Percentiles rank a stretch among this genome's conserved stretches.
Conservation (phyloP, 2,888 invertebrate species). For the Brachyopa scutellaris region DNA sequence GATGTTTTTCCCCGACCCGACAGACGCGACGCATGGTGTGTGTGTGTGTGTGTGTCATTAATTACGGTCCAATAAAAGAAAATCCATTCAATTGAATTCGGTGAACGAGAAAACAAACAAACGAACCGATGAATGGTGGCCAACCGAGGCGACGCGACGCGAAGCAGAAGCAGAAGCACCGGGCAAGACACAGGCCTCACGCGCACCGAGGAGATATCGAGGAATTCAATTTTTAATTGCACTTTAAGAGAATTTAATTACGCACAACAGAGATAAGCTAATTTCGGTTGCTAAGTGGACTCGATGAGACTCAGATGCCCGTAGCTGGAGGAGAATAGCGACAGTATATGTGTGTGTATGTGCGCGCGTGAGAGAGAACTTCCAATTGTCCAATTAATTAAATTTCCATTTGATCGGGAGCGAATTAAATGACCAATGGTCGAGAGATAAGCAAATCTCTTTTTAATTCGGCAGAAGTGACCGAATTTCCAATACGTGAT, state of each 20-base stretch:
- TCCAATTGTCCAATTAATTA: slow-evolving; percentile 60
- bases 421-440: slow-evolving; percentile 53
- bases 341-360: neutral
- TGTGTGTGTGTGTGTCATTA: slow-evolving; percentile 45
- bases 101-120: slow-evolving; percentile 62
- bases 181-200: no score
- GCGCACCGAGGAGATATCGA: slow-evolving; percentile 44
- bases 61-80: slow-evolving; percentile 59
- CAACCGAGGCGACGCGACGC: neutral
- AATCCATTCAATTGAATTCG: slow-evolving; percentile 55
- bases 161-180: neutral
- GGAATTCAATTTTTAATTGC: slow-evolving; percentile 68
- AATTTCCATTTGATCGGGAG: slow-evolving; percentile 49
- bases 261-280: slow-evolving; percentile 70
- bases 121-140: slow-evolving; percentile 2
- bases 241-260: slow-evolving; percentile 71
- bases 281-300: slow-evolving; percentile 69
- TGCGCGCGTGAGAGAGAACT: neutral
- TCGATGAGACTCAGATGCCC: slow-evolving; percentile 39
- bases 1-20: no score
- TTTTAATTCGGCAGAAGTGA: slow-evolving; percentile 60
- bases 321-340: neutral
- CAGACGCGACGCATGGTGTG: neutral
- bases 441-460: slow-evolving; percentile 64
- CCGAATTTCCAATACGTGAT: slow-evolving; percentile 59